These are phyloP conservation scores for Hypotaenidia philippensis DNA, from an alignment of 2,797 vertebrate genomes.

Conservation along the genomic window DNA sequence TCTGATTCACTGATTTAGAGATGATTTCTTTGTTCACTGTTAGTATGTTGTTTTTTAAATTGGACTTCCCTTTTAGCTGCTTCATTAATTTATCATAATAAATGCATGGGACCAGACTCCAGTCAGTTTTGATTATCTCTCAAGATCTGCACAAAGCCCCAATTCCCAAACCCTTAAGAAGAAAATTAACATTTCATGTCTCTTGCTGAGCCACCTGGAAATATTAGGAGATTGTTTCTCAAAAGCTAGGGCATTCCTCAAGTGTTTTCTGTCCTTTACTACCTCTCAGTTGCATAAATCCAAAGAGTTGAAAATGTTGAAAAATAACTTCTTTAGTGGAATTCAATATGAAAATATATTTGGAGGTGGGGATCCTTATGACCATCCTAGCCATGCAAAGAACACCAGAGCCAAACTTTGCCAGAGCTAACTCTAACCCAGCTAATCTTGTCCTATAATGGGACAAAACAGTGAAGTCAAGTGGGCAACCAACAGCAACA, in stretches of 20 bases:
- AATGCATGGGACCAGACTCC: background rate
- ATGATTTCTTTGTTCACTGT: background rate
- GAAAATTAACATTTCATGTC: constrained; percentile 18
- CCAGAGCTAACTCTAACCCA: background rate
- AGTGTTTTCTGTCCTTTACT: background rate
- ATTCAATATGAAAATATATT: background rate
- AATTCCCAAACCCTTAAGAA: constrained; percentile 32
- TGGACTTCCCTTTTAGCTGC: background rate
- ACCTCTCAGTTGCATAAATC: background rate
- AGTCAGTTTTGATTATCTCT: constrained; percentile 3
- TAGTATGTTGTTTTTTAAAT: background rate
- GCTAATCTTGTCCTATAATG: background rate
- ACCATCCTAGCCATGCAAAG: background rate
- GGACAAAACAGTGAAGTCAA: background rate
- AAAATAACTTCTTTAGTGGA: background rate
- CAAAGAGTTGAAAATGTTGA: background rate
- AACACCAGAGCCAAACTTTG: background rate
- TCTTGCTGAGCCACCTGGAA: background rate
- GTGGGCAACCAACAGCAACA: background rate
- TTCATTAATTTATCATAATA: constrained; percentile 30
- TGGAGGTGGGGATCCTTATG: background rate
- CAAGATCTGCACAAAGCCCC: background rate
- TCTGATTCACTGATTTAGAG: background rate
- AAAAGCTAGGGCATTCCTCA: background rate
- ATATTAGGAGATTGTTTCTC: background rate